Base-by-base conservation (phyloP, 2,113 vertebrate species). In the Myiagra hebetior region DNA sequence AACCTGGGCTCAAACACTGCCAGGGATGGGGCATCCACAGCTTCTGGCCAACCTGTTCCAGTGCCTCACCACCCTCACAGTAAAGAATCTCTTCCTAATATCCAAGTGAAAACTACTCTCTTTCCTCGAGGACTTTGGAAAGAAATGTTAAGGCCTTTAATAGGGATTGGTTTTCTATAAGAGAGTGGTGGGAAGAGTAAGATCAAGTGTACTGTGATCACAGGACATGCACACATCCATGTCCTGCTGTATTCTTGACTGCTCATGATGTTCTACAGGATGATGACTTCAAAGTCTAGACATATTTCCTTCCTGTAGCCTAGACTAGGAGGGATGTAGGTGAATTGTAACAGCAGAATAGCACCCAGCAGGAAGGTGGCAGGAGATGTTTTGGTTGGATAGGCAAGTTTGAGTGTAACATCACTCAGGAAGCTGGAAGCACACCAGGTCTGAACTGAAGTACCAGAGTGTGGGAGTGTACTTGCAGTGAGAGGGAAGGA, bases 371-470 rank as follows among this genome's bases (percentile, higher is more conserved):
- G 30, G 60, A 89, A 53, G 26, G 9, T 50, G 46, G 24, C 2
- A 76, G 85, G 35, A 62, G 28, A 31, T 82, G 24, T 78, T 90
- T 60, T 60, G 11, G 15, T 28, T 87, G 41, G 19, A 47, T 78
- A 23, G n/a, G 23, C 0, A 3, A 70, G 19, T 12, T 41, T 6
- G 13, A 80, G 37, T 0, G 0, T 14, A 80, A 35, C 19, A 16
- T 49, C 31, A 37, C 31, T 76, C 13, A 39, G 53, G 49, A 57
- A 56, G 24, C 39, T 78, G 78, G 62, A 59, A 87, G 14, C 6
- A 39, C 37, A 37, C 30, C 42, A 50, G 37, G 24, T 77, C 50
- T 57, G 62, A 14, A 6, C 26, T 77, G 46, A 41, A 47, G 27
- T 30, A n/a, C 23, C 4, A 28, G 22, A 56, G 8, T 10, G 52